These are phyloP conservation scores for Paralvinella palmiformis DNA, from an alignment of 1,140 invertebrate species.

Conservation along the genomic window DNA sequence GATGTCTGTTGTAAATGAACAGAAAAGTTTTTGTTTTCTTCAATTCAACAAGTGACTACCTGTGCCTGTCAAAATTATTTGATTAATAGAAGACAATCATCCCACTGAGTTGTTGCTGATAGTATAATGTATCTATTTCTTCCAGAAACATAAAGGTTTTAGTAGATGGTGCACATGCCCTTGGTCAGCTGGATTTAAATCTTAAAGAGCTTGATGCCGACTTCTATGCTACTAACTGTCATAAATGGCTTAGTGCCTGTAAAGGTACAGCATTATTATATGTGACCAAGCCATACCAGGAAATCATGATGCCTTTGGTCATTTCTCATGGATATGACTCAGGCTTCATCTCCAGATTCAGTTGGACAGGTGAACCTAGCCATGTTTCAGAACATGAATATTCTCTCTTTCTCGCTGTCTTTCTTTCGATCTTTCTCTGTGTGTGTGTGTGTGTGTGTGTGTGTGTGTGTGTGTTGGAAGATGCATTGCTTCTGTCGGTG, in stretches of 20 bases:
- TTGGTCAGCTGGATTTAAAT: conserved; percentile 33
- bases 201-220: conserved; percentile 33
- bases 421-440: neutral
- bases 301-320: conserved; percentile 31
- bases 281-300: conserved; percentile 33
- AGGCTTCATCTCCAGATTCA: conserved; percentile 47
- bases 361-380: conserved; percentile 41
- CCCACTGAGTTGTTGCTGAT: too few species aligned
- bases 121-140: too few species aligned
- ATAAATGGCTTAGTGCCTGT: conserved; percentile 48
- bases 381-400: neutral
- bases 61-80: too few species aligned
- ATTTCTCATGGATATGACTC: conserved; percentile 46
- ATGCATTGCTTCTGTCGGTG: neutral
- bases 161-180: conserved; percentile 47
- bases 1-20: too few species aligned
- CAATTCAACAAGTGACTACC: too few species aligned
- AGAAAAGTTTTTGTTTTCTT: too few species aligned
- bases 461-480: neutral
- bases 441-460: conserved; percentile 4
- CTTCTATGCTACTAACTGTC: conserved; percentile 45
- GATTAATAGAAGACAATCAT: too few species aligned
- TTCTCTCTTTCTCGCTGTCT: neutral
- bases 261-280: conserved; percentile 46
- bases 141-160: conserved; percentile 37